Conservation (phyloP, 1,140 invertebrate species). For the Drosophila kepulauana region DNA sequence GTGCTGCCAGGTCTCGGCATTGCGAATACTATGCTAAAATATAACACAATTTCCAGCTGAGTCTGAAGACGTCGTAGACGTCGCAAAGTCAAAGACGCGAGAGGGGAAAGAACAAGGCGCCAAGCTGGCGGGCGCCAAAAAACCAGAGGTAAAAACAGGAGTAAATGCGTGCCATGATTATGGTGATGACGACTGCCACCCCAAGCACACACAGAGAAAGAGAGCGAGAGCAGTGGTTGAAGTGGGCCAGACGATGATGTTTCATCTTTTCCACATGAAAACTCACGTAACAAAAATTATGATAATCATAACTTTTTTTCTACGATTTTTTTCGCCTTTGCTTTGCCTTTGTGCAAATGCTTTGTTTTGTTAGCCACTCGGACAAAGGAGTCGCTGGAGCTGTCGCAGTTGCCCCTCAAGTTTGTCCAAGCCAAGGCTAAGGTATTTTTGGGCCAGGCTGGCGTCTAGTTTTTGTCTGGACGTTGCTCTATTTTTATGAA, state of each 20-base stretch:
- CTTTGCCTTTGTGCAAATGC: constrained; percentile 9
- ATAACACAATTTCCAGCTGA: constrained; percentile 36
- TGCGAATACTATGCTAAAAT: constrained; percentile 55
- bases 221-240: background rate
- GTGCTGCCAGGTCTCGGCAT: constrained; percentile 36
- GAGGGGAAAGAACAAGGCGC: constrained; percentile 58
- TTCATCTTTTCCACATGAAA: constrained; percentile 85
- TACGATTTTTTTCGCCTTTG: constrained; percentile 2
- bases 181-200: constrained; percentile 84
- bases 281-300: constrained; percentile 85
- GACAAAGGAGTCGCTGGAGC: constrained; percentile 55
- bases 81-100: background rate
- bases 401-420: background rate
- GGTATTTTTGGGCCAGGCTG: constrained; percentile 68
- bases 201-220: constrained; percentile 28
- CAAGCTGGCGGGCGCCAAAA: constrained; percentile 81
- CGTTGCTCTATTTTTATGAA: constrained; percentile 73
- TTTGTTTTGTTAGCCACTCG: constrained; percentile 73
- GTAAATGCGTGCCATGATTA: constrained; percentile 85
- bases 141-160: constrained; percentile 85
- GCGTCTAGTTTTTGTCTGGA: constrained; percentile 74
- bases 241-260: constrained; percentile 76
- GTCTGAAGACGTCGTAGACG: constrained; percentile 46
- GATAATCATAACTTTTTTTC: constrained; percentile 82
- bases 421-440: constrained; percentile 27